Evolutionary conservation across 1,140 invertebrate species (phyloP).

Genomic region (Zaprionus camerounensis): DNA sequence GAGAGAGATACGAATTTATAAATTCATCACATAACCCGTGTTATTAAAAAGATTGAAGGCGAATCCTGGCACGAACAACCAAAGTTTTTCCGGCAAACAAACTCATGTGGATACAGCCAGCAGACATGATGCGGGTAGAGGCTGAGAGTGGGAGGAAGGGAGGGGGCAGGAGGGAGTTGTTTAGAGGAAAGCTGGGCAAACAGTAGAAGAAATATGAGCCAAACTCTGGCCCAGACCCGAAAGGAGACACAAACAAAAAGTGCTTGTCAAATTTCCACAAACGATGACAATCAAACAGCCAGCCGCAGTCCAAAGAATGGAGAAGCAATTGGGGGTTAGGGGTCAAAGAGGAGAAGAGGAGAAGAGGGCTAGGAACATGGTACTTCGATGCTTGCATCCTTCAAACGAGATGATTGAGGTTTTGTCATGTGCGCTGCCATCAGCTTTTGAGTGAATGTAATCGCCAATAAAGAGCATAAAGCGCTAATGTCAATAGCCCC

Average conservation of each 20-base stretch:
- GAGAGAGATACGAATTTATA: slow-evolving; percentile 72
- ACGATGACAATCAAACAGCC: slow-evolving; percentile 75
- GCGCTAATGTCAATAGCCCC: slow-evolving; percentile 68
- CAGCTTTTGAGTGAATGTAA: slow-evolving; percentile 75
- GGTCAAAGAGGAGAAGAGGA: neutral
- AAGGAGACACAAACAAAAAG: slow-evolving; percentile 61
- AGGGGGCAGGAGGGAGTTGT: too few species aligned
- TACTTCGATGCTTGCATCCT: neutral
- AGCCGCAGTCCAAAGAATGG: slow-evolving; percentile 26
- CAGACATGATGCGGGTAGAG: neutral
- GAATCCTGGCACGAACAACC: slow-evolving; percentile 74
- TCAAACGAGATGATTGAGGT: slow-evolving; percentile 70
- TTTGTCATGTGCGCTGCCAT: slow-evolving; percentile 38
- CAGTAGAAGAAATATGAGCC: slow-evolving; percentile 39
- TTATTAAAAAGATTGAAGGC: slow-evolving; percentile 79
- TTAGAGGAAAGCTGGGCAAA: slow-evolving; percentile 20
- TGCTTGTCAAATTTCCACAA: slow-evolving; percentile 82
- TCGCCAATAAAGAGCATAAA: slow-evolving; percentile 83
- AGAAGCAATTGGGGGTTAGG: neutral
- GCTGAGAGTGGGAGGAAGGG: too few species aligned
- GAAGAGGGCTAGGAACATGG: neutral
- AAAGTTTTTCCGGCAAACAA: slow-evolving; percentile 76
- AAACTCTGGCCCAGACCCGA: slow-evolving; percentile 22
- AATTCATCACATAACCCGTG: slow-evolving; percentile 81
- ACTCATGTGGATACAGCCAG: slow-evolving; percentile 34